Base-by-base conservation (phyloP, 1,140 invertebrate genomes). In the Drosophila obscura region DNA sequence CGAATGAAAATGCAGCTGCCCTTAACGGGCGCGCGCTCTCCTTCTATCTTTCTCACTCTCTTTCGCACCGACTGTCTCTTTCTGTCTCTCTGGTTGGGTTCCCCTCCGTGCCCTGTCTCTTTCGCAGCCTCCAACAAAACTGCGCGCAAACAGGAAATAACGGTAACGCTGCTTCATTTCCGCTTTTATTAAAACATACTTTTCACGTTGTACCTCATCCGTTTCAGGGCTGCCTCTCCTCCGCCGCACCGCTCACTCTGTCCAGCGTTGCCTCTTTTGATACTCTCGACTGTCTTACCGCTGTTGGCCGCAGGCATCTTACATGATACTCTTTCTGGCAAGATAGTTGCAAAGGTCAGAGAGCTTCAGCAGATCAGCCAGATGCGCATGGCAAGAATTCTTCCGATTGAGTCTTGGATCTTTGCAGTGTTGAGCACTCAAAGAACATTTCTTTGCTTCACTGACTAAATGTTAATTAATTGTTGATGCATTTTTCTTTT, bases 131-230 rank as follows among this genome's bases (percentile, higher is more conserved):
- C 83, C 77, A 88, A 88, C 80, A 83, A 71, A 88, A 88, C 84
- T 89, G 76, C 68, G 76, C 76, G 65, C 76, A 80, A 89, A 83
- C 84, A 83, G 83, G 83, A 88, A 88, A 88, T 88, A 89, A 88
- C 80, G 83, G 83, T 88, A 88, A 83, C 83, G 83, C 80, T 83
- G 83, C 76, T 89, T 88, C 83, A 88, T 88, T 89, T 88, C 83
- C 83, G 84, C 80, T 89, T 88, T 88, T 88, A 88, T 88, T 88
- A 88, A 88, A 88, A 88, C 83, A 88, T 88, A 88, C 83, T 88
- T 88, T 88, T 74, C 76, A 64, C 83, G 83, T 89, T 83, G 75
- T 87, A 83, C 80, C 83, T 80, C 81, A 88, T 88, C 79, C 84
- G 79, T 55, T 67, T 35, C 51, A 50, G 59, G 9, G 67, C 69